Conservation (phyloP, 2,113 vertebrate species). For the Callipepla squamata region DNA sequence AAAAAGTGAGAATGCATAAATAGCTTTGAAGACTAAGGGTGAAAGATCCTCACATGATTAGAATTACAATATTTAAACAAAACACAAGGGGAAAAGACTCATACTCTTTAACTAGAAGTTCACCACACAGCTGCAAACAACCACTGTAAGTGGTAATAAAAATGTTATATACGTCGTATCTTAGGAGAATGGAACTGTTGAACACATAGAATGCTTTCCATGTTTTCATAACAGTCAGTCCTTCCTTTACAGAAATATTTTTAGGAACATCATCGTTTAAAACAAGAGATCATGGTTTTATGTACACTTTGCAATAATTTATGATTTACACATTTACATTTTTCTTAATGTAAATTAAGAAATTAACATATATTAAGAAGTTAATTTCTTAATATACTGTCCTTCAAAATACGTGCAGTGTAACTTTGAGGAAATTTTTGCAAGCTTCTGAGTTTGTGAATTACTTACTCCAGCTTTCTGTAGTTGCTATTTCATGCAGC, state of each 20-base stretch:
- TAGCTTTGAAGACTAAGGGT: background rate
- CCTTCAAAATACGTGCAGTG: background rate
- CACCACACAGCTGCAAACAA: background rate
- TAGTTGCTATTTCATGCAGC: background rate
- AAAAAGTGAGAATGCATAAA: background rate
- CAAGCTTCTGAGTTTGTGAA: background rate
- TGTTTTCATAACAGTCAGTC: background rate
- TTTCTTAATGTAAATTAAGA: background rate
- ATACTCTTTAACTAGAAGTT: background rate
- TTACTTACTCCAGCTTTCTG: background rate
- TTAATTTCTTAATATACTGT: too few species aligned
- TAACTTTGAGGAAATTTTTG: background rate
- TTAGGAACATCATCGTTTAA: too few species aligned
- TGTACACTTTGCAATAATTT: background rate
- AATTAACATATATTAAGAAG: too few species aligned
- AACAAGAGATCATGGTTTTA: too few species aligned
- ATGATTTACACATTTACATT: accelerated
- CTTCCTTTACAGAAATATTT: background rate
- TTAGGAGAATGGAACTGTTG: background rate
- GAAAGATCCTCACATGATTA: background rate
- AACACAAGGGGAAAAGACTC: background rate
- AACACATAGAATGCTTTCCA: background rate
- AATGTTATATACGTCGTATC: background rate
- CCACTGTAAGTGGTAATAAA: background rate
- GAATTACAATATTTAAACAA: background rate